phyloP scores from a whole-genome alignment of 2,113 vertebrate genomes.

The Delphinus delphis region DNA sequence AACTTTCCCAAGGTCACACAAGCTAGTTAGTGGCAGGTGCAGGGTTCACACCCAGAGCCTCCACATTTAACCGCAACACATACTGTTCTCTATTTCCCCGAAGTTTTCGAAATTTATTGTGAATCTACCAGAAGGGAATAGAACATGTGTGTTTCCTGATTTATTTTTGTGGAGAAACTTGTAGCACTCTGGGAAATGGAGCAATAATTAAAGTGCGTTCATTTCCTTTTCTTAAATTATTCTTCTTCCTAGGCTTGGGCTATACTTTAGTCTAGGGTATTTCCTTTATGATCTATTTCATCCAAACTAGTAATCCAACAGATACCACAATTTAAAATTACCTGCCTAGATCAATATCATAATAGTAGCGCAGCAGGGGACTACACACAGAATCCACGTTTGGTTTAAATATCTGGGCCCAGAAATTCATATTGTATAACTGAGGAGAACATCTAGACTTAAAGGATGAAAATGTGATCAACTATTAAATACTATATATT shows the following conservation, averaged over 20 bases:
- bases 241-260: neutral
- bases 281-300: neutral
- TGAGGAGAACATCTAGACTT: neutral
- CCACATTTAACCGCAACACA: neutral
- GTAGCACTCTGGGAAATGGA: neutral
- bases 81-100: neutral
- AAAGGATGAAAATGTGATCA: conserved; percentile 15
- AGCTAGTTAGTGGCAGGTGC: neutral
- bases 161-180: neutral
- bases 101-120: conserved; percentile 27
- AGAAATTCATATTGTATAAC: neutral
- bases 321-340: neutral
- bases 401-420: neutral
- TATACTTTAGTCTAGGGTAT: neutral
- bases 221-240: conserved; percentile 24
- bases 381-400: neutral
- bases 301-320: conserved; percentile 30
- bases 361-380: neutral
- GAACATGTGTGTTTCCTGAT: neutral
- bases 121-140: neutral
- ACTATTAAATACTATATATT: conserved; percentile 51
- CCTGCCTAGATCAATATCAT: neutral
- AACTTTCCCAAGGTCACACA: neutral
- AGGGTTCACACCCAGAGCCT: neutral
- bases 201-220: neutral